Conservation (phyloP, 2,113 vertebrate genomes). For the Vicugna pacos region DNA sequence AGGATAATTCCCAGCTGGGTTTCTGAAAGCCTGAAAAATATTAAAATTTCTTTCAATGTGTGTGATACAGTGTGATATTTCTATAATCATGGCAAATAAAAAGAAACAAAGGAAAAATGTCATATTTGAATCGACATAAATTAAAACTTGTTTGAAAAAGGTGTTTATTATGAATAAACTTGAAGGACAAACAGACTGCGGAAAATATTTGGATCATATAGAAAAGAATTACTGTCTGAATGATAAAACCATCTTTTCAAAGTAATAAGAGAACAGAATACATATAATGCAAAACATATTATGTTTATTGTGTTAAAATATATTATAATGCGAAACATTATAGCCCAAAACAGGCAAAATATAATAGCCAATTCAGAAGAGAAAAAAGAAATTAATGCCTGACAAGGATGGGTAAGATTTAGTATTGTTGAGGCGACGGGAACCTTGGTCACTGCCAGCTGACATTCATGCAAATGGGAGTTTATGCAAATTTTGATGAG, state of each 20-base stretch:
- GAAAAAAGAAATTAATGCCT: not conserved
- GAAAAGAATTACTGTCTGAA: not conserved
- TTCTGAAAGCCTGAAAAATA: slow-evolving; percentile 20
- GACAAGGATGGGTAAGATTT: not conserved
- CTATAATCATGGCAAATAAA: not conserved
- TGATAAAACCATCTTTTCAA: slow-evolving; percentile 20
- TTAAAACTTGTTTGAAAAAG: not conserved
- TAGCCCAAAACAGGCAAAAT: not conserved
- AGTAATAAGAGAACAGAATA: slow-evolving; percentile 12
- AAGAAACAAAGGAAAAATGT: slow-evolving; percentile 28
- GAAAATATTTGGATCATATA: slow-evolving; percentile 43
- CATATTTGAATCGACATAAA: not conserved
- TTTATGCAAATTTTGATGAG: not conserved
- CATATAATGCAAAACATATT: not conserved
- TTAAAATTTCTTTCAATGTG: not conserved
- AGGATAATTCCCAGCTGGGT: not conserved
- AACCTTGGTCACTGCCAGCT: not conserved
- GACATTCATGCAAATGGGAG: not conserved
- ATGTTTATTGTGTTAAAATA: too few relatives aligned
- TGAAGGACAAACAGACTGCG: not conserved
- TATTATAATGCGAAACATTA: too few relatives aligned
- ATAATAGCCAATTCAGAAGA: not conserved
- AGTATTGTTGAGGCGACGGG: not conserved
- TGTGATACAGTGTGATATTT: not conserved
- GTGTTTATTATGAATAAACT: not conserved